Percentiles rank a stretch among this genome's conserved stretches.
These are phyloP conservation scores for Scyliorhinus canicula DNA, from an alignment of 2,797 vertebrate species.

Conservation along the genomic window DNA sequence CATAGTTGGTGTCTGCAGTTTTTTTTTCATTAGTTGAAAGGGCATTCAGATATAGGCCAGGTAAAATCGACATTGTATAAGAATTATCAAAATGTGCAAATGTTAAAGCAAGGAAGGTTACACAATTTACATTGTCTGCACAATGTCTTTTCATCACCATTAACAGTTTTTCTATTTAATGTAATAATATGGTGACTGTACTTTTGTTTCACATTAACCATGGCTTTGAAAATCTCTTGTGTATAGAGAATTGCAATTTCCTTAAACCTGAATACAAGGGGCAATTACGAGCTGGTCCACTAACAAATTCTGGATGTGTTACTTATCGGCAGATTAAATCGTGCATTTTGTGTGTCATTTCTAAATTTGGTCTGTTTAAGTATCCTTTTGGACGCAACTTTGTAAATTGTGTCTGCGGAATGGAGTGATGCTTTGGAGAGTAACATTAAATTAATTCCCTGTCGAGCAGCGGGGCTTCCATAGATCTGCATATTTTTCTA, in stretches of 20 bases:
- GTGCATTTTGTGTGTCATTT: slow-evolving; percentile 48
- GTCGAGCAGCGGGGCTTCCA: slow-evolving; percentile 48
- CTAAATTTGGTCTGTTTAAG: slow-evolving; percentile 48
- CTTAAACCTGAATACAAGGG: slow-evolving; percentile 13
- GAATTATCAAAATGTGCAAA: slow-evolving; percentile 24
- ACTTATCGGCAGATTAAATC: not conserved
- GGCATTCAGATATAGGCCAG: not conserved
- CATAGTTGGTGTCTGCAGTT: not conserved
- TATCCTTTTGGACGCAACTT: slow-evolving; percentile 49
- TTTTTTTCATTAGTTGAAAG: not conserved
- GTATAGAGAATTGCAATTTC: not conserved
- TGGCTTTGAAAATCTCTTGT: not conserved
- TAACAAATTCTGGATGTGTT: not conserved
- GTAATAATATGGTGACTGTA: not conserved
- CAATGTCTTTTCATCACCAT: not conserved
- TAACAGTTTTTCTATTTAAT: not conserved
- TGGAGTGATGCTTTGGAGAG: slow-evolving; percentile 47
- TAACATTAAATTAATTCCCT: slow-evolving; percentile 59
- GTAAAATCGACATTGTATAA: not conserved
- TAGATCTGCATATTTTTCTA: slow-evolving; percentile 44
- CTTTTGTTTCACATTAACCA: not conserved
- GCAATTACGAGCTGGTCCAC: not conserved
- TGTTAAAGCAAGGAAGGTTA: not conserved
- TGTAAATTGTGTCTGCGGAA: slow-evolving; percentile 54
- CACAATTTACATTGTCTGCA: not conserved